Evolutionary conservation across 2,888 invertebrate genomes (phyloP).

Genomic region (Pomacea canaliculata): DNA sequence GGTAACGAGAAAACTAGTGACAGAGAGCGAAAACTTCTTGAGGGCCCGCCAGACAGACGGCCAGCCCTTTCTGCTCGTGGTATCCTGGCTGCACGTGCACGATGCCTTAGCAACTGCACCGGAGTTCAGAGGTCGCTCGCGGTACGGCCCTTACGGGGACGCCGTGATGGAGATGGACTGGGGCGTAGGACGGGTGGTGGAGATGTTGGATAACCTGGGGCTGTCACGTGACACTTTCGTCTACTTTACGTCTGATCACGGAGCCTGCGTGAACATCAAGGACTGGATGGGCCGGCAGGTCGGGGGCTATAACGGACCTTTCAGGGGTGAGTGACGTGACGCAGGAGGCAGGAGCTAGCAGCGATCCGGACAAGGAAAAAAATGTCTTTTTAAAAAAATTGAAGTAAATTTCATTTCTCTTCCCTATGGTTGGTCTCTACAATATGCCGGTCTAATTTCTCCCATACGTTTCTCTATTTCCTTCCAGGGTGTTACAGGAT

Average conservation of each 20-base stretch:
- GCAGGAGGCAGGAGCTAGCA: no score
- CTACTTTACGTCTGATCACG: slow-evolving; percentile 73
- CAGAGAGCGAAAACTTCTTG: slow-evolving; percentile 59
- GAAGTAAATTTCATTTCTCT: no score
- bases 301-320: slow-evolving; percentile 42
- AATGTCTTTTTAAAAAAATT: no score
- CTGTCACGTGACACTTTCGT: slow-evolving; percentile 70
- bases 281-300: slow-evolving; percentile 34
- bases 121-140: slow-evolving; percentile 61
- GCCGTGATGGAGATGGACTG: slow-evolving; percentile 73
- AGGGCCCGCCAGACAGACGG: slow-evolving; percentile 38
- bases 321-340: no score
- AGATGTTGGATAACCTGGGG: slow-evolving; percentile 60
- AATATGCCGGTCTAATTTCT: no score
- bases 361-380: no score
- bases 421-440: no score
- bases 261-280: slow-evolving; percentile 60
- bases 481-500: no score
- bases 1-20: slow-evolving; percentile 61
- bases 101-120: slow-evolving; percentile 77
- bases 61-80: slow-evolving; percentile 71
- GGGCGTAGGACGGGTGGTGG: slow-evolving; percentile 71
- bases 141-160: slow-evolving; percentile 72
- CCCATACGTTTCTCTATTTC: no score
- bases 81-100: slow-evolving; percentile 77